Percentiles rank a stretch among this genome's conserved stretches.
phyloP scores from a whole-genome alignment of 2,888 invertebrate species.

The Brachyptera risi region DNA sequence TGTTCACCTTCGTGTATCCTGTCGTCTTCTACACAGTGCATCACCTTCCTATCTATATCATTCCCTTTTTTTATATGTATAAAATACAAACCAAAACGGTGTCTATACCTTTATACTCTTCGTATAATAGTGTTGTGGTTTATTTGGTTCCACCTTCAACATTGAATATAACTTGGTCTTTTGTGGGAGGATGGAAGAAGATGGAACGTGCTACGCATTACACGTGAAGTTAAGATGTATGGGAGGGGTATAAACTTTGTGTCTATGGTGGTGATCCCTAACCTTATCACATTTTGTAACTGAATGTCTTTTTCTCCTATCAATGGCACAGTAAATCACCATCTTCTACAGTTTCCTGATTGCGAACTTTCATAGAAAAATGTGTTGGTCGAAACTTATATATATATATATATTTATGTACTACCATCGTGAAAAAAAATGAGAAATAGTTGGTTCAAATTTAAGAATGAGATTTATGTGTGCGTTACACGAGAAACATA shows the following conservation, averaged over 20 bases:
- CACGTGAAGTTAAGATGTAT: no score
- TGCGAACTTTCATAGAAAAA: background rate
- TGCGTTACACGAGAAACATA: background rate
- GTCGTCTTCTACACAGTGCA: conserved; percentile 35
- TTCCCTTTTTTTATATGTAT: background rate
- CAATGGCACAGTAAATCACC: conserved; percentile 47
- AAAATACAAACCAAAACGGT: no score
- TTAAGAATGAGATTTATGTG: conserved; percentile 2
- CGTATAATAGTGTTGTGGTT: no score
- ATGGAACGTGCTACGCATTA: no score
- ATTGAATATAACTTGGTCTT: no score
- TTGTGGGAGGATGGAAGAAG: no score
- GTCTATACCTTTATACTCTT: no score
- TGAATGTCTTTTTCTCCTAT: conserved; percentile 36
- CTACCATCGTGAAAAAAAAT: background rate
- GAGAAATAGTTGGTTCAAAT: no score
- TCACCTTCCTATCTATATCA: background rate
- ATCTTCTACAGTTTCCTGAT: conserved; percentile 38
- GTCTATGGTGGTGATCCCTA: background rate
- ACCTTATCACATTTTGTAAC: background rate
- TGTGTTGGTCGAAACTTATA: background rate
- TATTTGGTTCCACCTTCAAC: no score
- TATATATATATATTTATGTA: background rate
- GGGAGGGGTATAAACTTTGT: no score
- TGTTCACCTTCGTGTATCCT: conserved; percentile 46